Evolutionary conservation across 1,140 invertebrate genomes (phyloP).

Genomic region (Agrilus planipennis): DNA sequence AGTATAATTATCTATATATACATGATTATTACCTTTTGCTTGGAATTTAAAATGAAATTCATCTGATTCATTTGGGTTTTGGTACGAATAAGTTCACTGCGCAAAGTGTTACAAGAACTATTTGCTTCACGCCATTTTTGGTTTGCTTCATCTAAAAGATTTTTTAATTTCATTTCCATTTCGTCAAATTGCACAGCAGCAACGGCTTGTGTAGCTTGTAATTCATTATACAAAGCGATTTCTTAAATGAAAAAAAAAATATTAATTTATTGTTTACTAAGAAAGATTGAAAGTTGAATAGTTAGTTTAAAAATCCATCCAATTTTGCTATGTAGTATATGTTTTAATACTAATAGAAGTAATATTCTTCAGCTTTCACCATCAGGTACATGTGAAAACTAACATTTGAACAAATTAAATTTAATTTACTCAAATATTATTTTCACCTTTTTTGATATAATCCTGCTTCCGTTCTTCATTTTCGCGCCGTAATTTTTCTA

Average conservation of each 20-base stretch:
- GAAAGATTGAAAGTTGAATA: background rate
- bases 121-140: constrained; percentile 9
- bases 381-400: background rate
- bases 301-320: background rate
- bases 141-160: constrained; percentile 7
- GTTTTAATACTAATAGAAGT: background rate
- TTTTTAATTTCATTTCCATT: constrained; percentile 6
- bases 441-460: too few species aligned
- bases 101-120: constrained; percentile 9
- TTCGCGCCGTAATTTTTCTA: too few species aligned
- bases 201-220: constrained; percentile 9
- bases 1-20: too few species aligned
- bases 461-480: too few species aligned
- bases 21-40: too few species aligned
- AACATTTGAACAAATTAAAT: background rate
- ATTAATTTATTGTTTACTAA: background rate
- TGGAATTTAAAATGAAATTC: too few species aligned
- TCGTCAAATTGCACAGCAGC: constrained; percentile 10
- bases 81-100: constrained; percentile 6
- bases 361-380: constrained; percentile 8
- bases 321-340: constrained; percentile 2
- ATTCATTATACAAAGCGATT: constrained; percentile 6
- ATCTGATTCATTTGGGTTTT: too few species aligned
- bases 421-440: too few species aligned
- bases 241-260: background rate